A percentile compares a stretch with the other conserved stretches of the same genome.
These are phyloP conservation scores for Aphidius ervi DNA, from an alignment of 1,140 invertebrate genomes.

Conservation along the genomic window DNA sequence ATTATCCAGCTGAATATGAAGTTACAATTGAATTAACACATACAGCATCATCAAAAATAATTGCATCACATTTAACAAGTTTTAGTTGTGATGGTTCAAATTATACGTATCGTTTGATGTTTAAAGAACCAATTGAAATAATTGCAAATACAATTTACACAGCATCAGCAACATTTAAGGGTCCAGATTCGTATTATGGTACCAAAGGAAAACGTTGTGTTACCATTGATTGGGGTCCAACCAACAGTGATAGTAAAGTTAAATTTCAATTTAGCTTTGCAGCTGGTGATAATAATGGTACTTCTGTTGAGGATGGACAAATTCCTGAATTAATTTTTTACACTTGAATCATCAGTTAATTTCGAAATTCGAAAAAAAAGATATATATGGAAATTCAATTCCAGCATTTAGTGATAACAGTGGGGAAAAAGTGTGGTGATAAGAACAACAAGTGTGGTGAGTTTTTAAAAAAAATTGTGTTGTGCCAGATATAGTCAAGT, in stretches of 20 bases:
- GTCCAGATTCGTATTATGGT: slow-evolving; percentile 85
- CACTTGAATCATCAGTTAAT: slow-evolving; percentile 40
- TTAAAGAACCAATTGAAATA: slow-evolving; percentile 85
- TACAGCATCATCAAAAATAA: slow-evolving; percentile 69
- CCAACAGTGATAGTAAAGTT: slow-evolving; percentile 61
- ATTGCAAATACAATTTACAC: slow-evolving; percentile 77
- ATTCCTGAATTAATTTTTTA: slow-evolving; percentile 88
- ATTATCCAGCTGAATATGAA: slow-evolving; percentile 77
- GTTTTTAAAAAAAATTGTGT: too few relatives aligned
- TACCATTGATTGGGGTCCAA: slow-evolving; percentile 66
- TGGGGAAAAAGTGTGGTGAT: too few relatives aligned
- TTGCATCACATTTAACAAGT: slow-evolving; percentile 72
- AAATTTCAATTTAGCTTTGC: slow-evolving; percentile 84
- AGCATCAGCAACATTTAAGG: slow-evolving; percentile 79
- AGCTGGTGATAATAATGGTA: slow-evolving; percentile 86
- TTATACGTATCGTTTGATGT: slow-evolving; percentile 81
- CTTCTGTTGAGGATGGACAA: slow-evolving; percentile 85
- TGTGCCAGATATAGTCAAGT: too few relatives aligned
- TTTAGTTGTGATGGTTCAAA: slow-evolving; percentile 80
- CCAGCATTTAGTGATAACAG: not conserved
- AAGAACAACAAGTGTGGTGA: too few relatives aligned
- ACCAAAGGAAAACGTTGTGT: slow-evolving; percentile 77
- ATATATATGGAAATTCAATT: not conserved
- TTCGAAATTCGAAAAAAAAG: not conserved
- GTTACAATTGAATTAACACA: slow-evolving; percentile 78